Evolutionary conservation across 2,113 vertebrate genomes (phyloP).

Genomic region (Electrona antarctica): DNA sequence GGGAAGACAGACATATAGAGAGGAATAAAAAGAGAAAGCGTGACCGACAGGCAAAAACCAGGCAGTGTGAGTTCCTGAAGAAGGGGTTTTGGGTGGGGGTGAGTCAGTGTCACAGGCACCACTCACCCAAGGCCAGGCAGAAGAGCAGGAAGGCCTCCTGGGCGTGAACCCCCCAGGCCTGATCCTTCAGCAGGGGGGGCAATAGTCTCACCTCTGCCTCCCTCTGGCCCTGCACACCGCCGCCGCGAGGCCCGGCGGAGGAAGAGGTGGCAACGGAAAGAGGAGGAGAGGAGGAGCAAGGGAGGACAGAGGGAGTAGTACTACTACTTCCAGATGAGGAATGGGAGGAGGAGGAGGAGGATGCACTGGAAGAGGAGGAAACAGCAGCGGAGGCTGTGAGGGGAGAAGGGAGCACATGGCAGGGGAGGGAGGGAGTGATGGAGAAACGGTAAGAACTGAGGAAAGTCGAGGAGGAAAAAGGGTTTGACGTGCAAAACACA

Average conservation of each 20-base stretch:
- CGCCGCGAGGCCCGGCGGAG: conserved; percentile 78
- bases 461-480: conserved; percentile 54
- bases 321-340: conserved; percentile 82
- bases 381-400: conserved; percentile 82
- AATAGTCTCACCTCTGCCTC: conserved; percentile 83
- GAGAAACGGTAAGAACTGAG: conserved; percentile 76
- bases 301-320: conserved; percentile 72
- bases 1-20: not conserved
- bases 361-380: conserved; percentile 76
- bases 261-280: conserved; percentile 78
- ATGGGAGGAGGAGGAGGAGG: conserved; percentile 85
- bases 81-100: not conserved
- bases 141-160: conserved; percentile 89
- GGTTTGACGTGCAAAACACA: conserved; percentile 51
- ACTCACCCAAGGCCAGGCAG: conserved; percentile 96
- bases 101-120: conserved; percentile 57
- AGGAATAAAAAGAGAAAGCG: not conserved
- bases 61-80: not conserved
- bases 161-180: conserved; percentile 86
- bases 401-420: conserved; percentile 50
- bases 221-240: conserved; percentile 67
- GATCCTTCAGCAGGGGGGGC: conserved; percentile 93
- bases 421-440: conserved; percentile 53
- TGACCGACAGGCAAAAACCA: not conserved
- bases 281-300: conserved; percentile 82